Evolutionary conservation across 2,113 vertebrate species (phyloP), one percentile per base, ranked within the genome.

Genomic region (Quiscalus mexicanus): DNA sequence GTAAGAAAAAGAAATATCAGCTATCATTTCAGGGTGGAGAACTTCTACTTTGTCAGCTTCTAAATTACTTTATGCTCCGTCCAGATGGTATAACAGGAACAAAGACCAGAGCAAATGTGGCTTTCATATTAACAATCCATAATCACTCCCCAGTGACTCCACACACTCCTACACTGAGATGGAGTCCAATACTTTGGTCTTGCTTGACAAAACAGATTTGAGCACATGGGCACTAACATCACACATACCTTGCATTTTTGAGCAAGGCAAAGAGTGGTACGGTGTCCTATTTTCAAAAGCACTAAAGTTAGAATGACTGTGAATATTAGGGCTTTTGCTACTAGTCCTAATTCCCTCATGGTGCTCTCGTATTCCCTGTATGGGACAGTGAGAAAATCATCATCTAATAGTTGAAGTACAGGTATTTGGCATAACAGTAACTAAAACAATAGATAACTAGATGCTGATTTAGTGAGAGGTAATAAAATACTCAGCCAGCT

Each of bases 121-220:
- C 21, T 67, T 93, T 96, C 89, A 87, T 64, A 94, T 71, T 79
- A 84, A 70, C 37, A 87, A 87, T 42, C 5, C 28, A 33, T 59
- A 76, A 65, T 73, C 45, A 56, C 53, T 87, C 55, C 63, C 55
- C 42, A 62, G 6, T 41, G 70, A 22, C 42, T 82, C 23, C 71
- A 83, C 49, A 58, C 31, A 37, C 49, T 83, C 49, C 77, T 53
- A 45, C 2, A 0, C 16, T 15, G 39, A 95, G 49, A 63, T 17
- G 18, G 28, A 69, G n/a, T 41, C 41, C 62, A 79, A 12, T 37
- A 50, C 10, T 56, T 83, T 6, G 45, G 58, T 83, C 45, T 69
- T 85, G 24, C 41, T 74, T 74, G 63, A 76, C 15, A 73, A 89
- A 91, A 76, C n/a, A 45, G 15, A 83, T 93, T 37, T 80, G 49